Base-by-base conservation (phyloP, 1,140 invertebrate genomes). In the Marisa cornuarietis region DNA sequence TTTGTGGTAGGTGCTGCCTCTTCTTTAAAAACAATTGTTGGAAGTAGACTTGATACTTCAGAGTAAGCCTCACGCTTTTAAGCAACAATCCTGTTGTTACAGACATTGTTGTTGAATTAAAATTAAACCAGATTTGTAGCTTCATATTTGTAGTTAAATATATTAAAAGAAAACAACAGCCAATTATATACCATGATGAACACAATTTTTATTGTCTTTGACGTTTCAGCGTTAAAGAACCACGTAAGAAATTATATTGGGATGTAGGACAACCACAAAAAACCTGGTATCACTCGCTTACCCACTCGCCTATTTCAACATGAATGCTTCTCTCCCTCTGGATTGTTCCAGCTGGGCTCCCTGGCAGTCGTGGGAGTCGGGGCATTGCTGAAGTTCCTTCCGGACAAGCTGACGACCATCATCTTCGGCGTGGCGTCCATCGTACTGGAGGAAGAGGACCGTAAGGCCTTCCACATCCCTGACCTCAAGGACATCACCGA, bases 261-360 rank as follows among this genome's bases (percentile, higher is more conserved):
- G 62, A 18, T 63, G 18, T 20, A 63, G 7, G 18, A 63, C 1
- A 63, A 1, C 18, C 18, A n/a, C 3, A 63, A 4, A 63, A 18
- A 63, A 63, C 1, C 62, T 18, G n/a, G 16, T 63, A 20, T n/a
- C n/a, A 18, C 10, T 16, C 24, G 18, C 52, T 49, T n/a, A n/a
- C n/a, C n/a, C 13, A 22, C n/a, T 20, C 9, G 10, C 13, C 26
- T 31, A 6, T 72, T 49, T 51, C 71, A 18, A 31, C 7, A 5
- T 20, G 31, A 22, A 26, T 3, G 1, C 16, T 20, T 18, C 71
- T 31, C 11, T 72, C 42, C 31, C 31, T 72, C 42, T 31, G 42
- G 22, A 16, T 16, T 69, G 16, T 69, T 68, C n/a, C 72, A 80
- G 79, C 49, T 80, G 11, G 65, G 42, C n/a, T 74, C 79, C n/a